A percentile compares a stretch with the other conserved stretches of the same genome.
Evolutionary conservation across 2,113 vertebrate species (phyloP).

Genomic region (Pleuronectes platessa): DNA sequence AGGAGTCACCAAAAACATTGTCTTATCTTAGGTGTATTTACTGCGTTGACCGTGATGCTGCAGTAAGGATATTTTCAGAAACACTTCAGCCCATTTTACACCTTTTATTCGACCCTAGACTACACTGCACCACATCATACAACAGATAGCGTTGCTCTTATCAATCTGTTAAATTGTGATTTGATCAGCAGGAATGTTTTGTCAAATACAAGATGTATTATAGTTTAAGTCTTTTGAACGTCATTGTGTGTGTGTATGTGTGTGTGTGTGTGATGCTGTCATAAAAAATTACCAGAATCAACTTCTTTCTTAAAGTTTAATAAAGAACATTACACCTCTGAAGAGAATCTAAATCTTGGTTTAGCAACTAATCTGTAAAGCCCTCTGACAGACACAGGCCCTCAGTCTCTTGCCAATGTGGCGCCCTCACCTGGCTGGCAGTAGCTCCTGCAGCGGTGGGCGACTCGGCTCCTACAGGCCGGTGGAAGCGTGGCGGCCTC

Average conservation of each 20-base stretch:
- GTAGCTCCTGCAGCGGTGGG: slow-evolving; percentile 84
- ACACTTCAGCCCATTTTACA: not conserved
- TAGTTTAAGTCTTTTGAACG: not conserved
- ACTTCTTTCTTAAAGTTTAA: too few relatives aligned
- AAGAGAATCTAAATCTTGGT: not conserved
- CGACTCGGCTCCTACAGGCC: slow-evolving; percentile 82
- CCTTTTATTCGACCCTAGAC: not conserved
- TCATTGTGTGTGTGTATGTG: not conserved
- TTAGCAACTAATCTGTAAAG: not conserved
- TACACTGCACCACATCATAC: not conserved
- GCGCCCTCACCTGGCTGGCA: slow-evolving; percentile 93
- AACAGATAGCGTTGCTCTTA: not conserved
- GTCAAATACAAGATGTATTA: too few relatives aligned
- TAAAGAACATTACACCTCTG: too few relatives aligned
- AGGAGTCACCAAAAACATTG: too few relatives aligned
- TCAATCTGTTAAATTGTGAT: not conserved
- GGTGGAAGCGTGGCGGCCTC: slow-evolving; percentile 86
- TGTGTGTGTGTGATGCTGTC: not conserved
- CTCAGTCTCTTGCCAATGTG: not conserved
- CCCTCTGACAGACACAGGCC: not conserved
- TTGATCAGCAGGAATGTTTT: not conserved
- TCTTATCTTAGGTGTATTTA: not conserved
- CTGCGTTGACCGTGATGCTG: not conserved
- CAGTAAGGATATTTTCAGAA: not conserved
- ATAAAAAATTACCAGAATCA: not conserved